phyloP scores from a whole-genome alignment of 2,113 vertebrate genomes.

The Plestiodon gilberti region DNA sequence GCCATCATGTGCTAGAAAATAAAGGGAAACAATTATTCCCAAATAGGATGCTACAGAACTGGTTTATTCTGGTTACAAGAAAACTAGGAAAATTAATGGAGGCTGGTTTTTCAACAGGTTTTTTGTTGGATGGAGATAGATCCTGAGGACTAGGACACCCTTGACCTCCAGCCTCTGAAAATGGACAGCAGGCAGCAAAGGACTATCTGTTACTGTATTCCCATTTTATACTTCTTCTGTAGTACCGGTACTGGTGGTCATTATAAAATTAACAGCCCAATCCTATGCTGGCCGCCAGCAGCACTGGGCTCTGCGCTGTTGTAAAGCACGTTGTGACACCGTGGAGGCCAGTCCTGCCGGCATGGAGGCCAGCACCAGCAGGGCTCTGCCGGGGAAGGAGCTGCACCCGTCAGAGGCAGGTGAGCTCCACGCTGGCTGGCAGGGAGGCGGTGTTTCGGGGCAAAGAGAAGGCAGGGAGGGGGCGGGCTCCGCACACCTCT shows the following conservation, averaged over 20 bases:
- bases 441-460: no score
- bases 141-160: not conserved
- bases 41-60: not conserved
- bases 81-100: not conserved
- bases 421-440: no score
- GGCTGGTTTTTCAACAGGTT: not conserved
- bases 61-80: not conserved
- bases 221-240: not conserved
- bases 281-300: no score
- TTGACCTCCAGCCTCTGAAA: not conserved
- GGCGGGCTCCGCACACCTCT: no score
- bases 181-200: not conserved
- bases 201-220: not conserved
- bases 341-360: no score
- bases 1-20: not conserved
- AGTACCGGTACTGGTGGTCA: no score
- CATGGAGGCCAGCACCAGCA: no score
- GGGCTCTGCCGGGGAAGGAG: no score
- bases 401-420: no score
- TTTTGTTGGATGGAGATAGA: not conserved
- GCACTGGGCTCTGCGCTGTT: no score
- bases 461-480: no score
- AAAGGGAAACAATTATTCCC: not conserved
- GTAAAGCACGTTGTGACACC: no score
- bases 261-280: not conserved